Evolutionary conservation across 2,797 vertebrate genomes (phyloP).

Genomic region (Tapirus indicus): DNA sequence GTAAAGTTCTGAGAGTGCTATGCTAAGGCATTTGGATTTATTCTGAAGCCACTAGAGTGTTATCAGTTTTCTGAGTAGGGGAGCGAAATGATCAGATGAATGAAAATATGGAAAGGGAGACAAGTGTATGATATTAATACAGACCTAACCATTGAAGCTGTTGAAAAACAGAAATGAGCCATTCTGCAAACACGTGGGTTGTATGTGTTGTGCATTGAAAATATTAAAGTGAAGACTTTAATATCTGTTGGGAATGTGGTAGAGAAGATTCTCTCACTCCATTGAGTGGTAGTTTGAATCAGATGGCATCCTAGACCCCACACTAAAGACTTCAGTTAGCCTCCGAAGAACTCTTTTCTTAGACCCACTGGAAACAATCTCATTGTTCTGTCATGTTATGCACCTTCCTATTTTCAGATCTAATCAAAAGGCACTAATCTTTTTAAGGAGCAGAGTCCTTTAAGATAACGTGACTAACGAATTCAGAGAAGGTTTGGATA

Average conservation of each 20-base stretch:
- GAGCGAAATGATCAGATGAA: neutral
- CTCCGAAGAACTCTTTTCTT: constrained; percentile 5
- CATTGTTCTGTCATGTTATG: neutral
- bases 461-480: neutral
- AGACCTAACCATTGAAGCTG: neutral
- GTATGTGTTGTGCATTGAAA: neutral
- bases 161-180: constrained; percentile 7
- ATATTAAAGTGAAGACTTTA: neutral
- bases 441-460: neutral
- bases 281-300: neutral
- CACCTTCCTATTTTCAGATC: neutral
- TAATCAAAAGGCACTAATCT: neutral
- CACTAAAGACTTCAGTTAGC: neutral
- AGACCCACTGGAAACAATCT: neutral
- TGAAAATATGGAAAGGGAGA: neutral
- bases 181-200: neutral
- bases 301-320: neutral
- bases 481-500: neutral
- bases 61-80: neutral
- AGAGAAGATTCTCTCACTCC: neutral
- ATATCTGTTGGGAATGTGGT: neutral
- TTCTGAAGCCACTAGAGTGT: neutral
- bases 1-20: neutral
- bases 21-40: neutral
- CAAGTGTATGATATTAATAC: neutral